phyloP scores from a whole-genome alignment of 1,140 invertebrate genomes.

The Aphidius gifuensis region DNA sequence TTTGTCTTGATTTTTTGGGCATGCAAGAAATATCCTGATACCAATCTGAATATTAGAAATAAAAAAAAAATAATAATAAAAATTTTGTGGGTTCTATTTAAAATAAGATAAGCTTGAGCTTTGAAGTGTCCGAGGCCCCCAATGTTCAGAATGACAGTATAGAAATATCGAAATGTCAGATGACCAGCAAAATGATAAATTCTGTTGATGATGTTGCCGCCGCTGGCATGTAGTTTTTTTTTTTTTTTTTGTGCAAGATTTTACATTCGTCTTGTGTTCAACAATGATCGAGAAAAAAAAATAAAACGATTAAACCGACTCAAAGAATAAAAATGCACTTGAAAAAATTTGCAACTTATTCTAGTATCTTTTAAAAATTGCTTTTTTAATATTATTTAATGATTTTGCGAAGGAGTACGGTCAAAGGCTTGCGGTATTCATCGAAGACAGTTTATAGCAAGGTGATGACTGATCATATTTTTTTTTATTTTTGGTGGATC shows the following conservation, averaged over 20 bases:
- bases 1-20: conserved; percentile 1
- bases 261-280: background rate
- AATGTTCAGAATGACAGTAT: conserved; percentile 23
- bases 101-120: background rate
- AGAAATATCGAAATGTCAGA: conserved; percentile 38
- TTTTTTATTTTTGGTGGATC: background rate
- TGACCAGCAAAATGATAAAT: conserved; percentile 51
- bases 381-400: background rate
- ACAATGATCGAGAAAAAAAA: no score
- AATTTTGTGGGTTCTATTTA: background rate
- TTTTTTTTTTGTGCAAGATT: background rate
- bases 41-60: conserved; percentile 12
- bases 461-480: conserved; percentile 25
- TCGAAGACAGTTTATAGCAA: background rate
- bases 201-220: conserved; percentile 26
- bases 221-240: background rate
- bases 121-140: conserved; percentile 22
- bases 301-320: no score
- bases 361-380: background rate
- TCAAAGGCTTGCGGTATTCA: background rate
- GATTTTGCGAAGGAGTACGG: background rate
- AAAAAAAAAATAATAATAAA: background rate
- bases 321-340: no score
- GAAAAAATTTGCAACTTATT: background rate
- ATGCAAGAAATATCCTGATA: conserved; percentile 4